Conservation (phyloP, 2,113 vertebrate genomes). For the Xyrauchen texanus region DNA sequence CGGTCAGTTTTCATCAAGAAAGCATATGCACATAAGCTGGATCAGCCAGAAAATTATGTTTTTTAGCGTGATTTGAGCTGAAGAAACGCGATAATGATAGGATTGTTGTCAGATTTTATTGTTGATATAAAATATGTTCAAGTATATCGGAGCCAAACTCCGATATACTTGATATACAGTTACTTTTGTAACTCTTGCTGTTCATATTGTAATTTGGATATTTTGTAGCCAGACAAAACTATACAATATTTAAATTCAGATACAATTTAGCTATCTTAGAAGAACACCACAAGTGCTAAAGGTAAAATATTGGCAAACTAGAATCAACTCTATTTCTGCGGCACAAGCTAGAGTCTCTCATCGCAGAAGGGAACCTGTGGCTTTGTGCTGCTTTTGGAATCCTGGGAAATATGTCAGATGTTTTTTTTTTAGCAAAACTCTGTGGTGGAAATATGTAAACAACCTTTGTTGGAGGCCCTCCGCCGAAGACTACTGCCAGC, state of each 20-base stretch:
- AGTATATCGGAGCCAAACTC: no score
- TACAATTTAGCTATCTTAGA: not conserved
- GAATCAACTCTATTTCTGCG: conserved; percentile 37
- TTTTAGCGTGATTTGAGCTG: no score
- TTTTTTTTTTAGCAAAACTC: conserved; percentile 56
- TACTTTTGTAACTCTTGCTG: not conserved
- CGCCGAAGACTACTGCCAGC: conserved; percentile 52
- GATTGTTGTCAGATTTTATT: no score
- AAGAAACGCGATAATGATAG: no score
- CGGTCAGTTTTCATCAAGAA: no score
- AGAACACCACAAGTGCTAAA: not conserved
- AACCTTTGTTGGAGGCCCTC: conserved; percentile 58
- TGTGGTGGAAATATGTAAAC: conserved; percentile 67
- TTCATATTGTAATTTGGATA: not conserved
- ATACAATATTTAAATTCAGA: not conserved
- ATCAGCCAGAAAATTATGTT: no score
- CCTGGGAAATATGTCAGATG: conserved; percentile 52
- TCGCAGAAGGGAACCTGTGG: conserved; percentile 34
- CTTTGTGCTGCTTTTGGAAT: conserved; percentile 46
- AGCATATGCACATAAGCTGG: no score
- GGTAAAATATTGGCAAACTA: conserved; percentile 33
- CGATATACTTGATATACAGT: no score
- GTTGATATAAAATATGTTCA: no score
- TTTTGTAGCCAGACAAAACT: not conserved
- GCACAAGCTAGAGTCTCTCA: conserved; percentile 40